Evolutionary conservation across 2,888 invertebrate species (phyloP), one percentile per base, ranked within the genome.

Genomic region (Chelonus formosanus): DNA sequence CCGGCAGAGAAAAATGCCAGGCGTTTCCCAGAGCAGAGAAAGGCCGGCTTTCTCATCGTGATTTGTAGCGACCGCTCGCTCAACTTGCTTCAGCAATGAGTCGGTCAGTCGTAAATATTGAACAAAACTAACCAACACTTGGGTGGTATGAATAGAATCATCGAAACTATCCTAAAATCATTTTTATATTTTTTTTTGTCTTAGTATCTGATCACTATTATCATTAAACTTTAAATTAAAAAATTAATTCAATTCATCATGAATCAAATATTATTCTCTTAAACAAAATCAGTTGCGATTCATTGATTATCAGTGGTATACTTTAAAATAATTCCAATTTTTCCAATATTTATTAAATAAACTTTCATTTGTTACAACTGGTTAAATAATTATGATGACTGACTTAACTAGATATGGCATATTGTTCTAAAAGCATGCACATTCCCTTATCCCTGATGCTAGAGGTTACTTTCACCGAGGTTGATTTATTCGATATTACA

Each of bases 61-160:
- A 84, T 84, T 83, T 83, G 84, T 82, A 80, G 81, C 82, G 78
- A 78, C 76, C 79, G 80, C 78, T 81, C 80, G 82, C 82, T 83
- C 83, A 80, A 81, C 80, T 83, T 80, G 76, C 79, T 79, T 80
- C 80, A 79, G 79, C 82, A 81, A 83, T 83, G 83, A 82, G 78
- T 81, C 80, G 83, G 83, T 80, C 82, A 82, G 82, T 82, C 83
- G 83, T 84, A 84, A 84, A 84, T 84, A 82, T 82, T 79, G 74
- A 73, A 67, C 74, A 64, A 69, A 72, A 76, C 74, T 71, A 74
- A 75, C 72, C 71, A 73, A 75, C 68, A 67, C 67, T 57, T 47
- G 68, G 64, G 59, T 58, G 57, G 69, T 67, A 73, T 68, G 65
- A 67, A 72, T 65, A 68, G 64, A 60, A 56, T 67, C 64, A 60